phyloP scores from a whole-genome alignment of 2,888 invertebrate genomes.

The Andrena praecox region DNA sequence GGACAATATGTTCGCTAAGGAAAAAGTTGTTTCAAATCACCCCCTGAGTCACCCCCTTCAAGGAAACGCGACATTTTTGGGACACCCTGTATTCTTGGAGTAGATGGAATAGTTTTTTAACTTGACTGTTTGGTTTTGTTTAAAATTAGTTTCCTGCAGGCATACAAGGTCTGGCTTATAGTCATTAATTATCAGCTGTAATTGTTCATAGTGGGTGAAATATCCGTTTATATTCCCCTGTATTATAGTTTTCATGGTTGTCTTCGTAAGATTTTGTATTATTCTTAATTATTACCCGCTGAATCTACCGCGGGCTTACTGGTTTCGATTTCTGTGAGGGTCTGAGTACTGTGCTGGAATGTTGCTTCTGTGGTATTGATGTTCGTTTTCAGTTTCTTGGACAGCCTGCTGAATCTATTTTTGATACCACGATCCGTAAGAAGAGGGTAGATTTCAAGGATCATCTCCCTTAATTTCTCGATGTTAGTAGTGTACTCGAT shows the following conservation, averaged over 20 bases:
- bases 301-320: background rate
- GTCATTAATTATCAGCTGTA: background rate
- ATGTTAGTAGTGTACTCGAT: background rate
- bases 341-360: background rate
- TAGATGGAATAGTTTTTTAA: background rate
- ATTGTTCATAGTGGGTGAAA: background rate
- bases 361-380: background rate
- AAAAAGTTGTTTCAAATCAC: no score
- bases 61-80: no score
- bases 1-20: no score
- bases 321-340: background rate
- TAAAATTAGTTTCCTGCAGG: constrained; percentile 1
- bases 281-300: background rate
- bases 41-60: no score
- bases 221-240: constrained; percentile 18
- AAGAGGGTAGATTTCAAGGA: background rate
- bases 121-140: background rate
- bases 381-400: background rate
- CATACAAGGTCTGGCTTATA: background rate
- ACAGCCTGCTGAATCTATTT: background rate
- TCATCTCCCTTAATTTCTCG: background rate
- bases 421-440: background rate
- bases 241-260: constrained; percentile 6
- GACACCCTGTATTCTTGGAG: background rate
- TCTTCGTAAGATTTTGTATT: background rate